Conservation (phyloP, 92 coral and sea anemone genomes). For the Actinernus sp. region DNA sequence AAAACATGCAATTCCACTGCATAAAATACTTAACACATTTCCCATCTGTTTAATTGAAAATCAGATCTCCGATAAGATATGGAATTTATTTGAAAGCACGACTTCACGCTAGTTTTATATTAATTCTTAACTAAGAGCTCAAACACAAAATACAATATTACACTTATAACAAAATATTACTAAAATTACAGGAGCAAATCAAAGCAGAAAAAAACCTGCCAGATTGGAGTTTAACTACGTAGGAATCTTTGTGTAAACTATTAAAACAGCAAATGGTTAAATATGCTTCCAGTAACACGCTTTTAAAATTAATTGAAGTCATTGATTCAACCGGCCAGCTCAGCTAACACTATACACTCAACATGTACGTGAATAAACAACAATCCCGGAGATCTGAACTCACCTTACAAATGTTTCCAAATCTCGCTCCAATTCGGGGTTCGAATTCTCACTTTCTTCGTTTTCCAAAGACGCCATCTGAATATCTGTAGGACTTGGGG, state of each 20-base stretch:
- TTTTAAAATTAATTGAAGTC: background rate
- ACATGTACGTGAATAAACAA: no score
- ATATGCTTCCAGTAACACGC: background rate
- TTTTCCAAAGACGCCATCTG: slow-evolving; percentile 39
- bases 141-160: background rate
- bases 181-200: no score
- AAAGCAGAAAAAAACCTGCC: no score
- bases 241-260: background rate
- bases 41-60: slow-evolving; percentile 24
- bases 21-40: slow-evolving; percentile 45
- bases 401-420: slow-evolving; percentile 71
- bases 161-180: background rate
- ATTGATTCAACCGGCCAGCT: background rate
- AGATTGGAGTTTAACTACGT: background rate
- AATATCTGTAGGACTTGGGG: slow-evolving; percentile 37
- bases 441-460: slow-evolving; percentile 67
- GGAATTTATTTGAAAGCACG: background rate
- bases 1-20: slow-evolving; percentile 59
- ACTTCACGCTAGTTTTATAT: no score
- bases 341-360: no score
- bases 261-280: background rate
- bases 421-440: slow-evolving; percentile 71
- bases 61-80: slow-evolving; percentile 7
- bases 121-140: no score
- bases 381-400: background rate